Percentiles rank a stretch among this genome's conserved stretches.
phyloP scores from a whole-genome alignment of 2,888 invertebrate genomes.

The Drosophila kokeensis region DNA sequence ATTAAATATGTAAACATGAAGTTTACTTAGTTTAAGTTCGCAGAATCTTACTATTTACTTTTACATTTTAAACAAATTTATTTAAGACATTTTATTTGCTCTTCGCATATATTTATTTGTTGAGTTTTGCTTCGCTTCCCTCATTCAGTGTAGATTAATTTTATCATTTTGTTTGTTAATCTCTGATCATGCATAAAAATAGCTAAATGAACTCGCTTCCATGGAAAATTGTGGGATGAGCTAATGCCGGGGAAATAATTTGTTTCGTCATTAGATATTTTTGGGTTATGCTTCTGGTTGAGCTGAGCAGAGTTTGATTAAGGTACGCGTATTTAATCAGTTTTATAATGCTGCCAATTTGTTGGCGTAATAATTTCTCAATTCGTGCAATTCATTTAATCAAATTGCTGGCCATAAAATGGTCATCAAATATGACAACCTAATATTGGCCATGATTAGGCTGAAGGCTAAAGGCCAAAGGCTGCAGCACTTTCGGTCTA shows the following conservation, averaged over 20 bases:
- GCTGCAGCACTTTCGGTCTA: constrained; percentile 19
- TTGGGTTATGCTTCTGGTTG: constrained; percentile 1
- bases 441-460: constrained; percentile 42
- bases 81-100: not conserved
- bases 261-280: not conserved
- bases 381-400: constrained; percentile 52
- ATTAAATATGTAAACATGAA: too few species aligned
- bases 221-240: not conserved
- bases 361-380: constrained; percentile 35
- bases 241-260: constrained; percentile 6
- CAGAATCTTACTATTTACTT: not conserved
- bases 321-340: constrained; percentile 30
- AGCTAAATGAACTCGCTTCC: not conserved
- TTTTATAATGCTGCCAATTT: constrained; percentile 20
- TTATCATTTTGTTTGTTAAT: not conserved
- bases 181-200: constrained; percentile 1
- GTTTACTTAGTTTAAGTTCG: not conserved
- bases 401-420: constrained; percentile 57
- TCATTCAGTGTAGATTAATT: not conserved
- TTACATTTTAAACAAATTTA: not conserved
- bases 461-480: not conserved
- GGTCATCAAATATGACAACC: constrained; percentile 56
- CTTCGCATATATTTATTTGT: not conserved
- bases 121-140: not conserved
- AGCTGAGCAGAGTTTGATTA: constrained; percentile 20